These are phyloP conservation scores for Cyaniris semiargus DNA, from an alignment of 2,888 invertebrate genomes.

Conservation along the genomic window DNA sequence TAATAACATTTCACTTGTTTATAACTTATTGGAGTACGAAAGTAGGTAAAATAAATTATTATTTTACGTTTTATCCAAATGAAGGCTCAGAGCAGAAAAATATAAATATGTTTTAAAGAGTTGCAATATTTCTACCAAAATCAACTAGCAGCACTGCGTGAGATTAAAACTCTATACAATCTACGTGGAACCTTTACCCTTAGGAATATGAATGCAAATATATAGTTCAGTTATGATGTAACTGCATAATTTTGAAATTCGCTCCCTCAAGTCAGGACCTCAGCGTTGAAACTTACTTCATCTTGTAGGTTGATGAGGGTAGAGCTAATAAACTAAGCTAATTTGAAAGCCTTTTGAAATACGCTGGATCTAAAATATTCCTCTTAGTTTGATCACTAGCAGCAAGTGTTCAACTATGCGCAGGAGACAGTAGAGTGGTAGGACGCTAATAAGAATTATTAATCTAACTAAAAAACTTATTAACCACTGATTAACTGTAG, in stretches of 20 bases:
- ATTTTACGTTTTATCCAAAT: too few species aligned
- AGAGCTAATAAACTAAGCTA: neutral
- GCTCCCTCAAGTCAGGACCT: neutral
- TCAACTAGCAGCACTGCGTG: too few species aligned
- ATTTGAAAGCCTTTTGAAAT: neutral
- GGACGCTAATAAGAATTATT: too few species aligned
- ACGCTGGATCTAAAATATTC: neutral
- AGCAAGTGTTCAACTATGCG: neutral
- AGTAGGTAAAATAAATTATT: neutral
- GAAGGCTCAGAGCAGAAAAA: too few species aligned
- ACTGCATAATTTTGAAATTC: neutral
- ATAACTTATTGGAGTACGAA: neutral
- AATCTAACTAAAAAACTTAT: neutral
- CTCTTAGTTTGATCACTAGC: neutral
- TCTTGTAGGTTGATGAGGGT: neutral
- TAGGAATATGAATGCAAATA: neutral
- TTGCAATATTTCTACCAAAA: too few species aligned
- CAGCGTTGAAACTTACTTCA: neutral
- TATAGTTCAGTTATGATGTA: neutral
- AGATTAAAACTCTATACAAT: too few species aligned
- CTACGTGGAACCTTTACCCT: neutral
- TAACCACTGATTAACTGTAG: neutral
- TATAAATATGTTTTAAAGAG: too few species aligned
- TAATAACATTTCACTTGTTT: constrained; percentile 1
- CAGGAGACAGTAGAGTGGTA: neutral